These are phyloP conservation scores for Eutrigla gurnardus DNA, from an alignment of 2,797 vertebrate species.

Conservation along the genomic window DNA sequence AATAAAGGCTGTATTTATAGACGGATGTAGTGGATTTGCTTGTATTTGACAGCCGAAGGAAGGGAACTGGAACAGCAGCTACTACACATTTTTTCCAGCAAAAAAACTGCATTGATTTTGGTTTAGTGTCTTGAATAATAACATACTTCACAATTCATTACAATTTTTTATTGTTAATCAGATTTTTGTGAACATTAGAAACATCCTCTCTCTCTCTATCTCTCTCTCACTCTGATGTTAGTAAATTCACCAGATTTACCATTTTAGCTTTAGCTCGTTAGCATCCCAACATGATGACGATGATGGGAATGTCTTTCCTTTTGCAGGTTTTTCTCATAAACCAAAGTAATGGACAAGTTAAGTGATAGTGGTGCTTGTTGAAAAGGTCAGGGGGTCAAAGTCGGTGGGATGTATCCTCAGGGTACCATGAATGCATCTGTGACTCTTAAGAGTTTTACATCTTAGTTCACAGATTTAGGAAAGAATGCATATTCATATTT, in stretches of 20 bases:
- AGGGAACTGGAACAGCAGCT: not conserved
- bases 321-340: not conserved
- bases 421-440: no score
- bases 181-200: not conserved
- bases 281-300: not conserved
- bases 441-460: not conserved
- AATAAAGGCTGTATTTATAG: not conserved
- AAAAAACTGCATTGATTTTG: not conserved
- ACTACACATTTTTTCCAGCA: not conserved
- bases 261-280: not conserved
- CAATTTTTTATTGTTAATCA: not conserved
- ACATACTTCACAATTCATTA: not conserved
- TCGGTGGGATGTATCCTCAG: no score
- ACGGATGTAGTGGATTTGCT: not conserved
- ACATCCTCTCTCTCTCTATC: no score
- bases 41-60: not conserved
- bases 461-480: not conserved
- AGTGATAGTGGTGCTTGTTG: not conserved
- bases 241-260: not conserved
- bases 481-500: conserved; percentile 3
- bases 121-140: not conserved
- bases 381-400: no score
- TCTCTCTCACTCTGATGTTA: no score
- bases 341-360: not conserved
- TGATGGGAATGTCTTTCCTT: not conserved